Evolutionary conservation across 2,113 vertebrate genomes (phyloP).

Genomic region (Platysteira castanea): DNA sequence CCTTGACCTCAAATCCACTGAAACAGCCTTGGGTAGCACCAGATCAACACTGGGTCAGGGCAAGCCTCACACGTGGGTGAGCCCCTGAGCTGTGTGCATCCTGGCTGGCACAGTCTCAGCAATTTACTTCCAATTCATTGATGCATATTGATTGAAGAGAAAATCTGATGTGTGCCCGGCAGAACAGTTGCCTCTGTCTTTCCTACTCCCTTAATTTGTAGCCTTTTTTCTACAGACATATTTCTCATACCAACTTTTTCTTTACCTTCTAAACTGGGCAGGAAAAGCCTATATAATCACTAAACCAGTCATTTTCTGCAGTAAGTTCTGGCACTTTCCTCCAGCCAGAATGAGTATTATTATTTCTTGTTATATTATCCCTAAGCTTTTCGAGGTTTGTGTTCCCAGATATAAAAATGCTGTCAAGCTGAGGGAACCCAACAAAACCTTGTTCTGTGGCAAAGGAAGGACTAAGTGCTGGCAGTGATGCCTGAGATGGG

Average conservation of each 20-base stretch:
- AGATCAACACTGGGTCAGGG: fast-evolving
- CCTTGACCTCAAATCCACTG: background rate
- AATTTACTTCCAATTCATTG: background rate
- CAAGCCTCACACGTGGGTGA: fast-evolving
- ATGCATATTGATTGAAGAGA: background rate
- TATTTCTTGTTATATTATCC: constrained; percentile 1
- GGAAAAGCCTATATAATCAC: background rate
- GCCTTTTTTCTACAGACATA: background rate
- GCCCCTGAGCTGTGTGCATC: background rate
- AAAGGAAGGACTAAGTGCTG: background rate
- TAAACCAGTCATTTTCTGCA: background rate
- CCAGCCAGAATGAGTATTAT: background rate
- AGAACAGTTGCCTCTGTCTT: background rate
- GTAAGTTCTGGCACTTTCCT: background rate
- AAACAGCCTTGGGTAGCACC: background rate
- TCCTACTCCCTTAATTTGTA: background rate
- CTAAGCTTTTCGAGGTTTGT: background rate
- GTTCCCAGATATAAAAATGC: background rate
- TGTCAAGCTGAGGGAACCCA: background rate
- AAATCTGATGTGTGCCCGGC: background rate
- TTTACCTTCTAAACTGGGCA: background rate
- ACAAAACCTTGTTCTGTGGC: background rate
- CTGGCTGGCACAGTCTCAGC: background rate
- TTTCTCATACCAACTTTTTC: background rate
- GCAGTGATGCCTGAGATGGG: background rate